A percentile compares a stretch with the other conserved stretches of the same genome.
Evolutionary conservation across 1,140 invertebrate species (phyloP).

Genomic region (Tetranychus cinnabarinus): DNA sequence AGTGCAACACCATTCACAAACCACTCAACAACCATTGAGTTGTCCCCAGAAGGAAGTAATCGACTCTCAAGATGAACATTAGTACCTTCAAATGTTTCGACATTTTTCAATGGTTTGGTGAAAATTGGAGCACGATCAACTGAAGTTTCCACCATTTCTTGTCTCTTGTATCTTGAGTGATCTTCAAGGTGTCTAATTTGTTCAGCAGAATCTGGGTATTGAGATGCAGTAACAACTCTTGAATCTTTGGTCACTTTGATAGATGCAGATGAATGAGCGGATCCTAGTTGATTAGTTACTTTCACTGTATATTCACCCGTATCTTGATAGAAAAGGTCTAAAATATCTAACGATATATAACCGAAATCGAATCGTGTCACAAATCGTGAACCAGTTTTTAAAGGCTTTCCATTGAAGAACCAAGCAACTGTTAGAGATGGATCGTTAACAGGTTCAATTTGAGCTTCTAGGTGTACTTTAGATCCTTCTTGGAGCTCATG

Average conservation of each 20-base stretch:
- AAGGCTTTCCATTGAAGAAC: conserved; percentile 66
- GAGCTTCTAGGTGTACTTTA: conserved; percentile 89
- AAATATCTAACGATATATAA: conserved; percentile 75
- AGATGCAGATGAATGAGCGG: conserved; percentile 24
- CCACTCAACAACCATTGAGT: conserved; percentile 92
- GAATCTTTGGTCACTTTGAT: conserved; percentile 21
- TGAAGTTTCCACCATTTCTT: conserved; percentile 44
- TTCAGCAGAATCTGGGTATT: conserved; percentile 78
- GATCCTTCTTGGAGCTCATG: conserved; percentile 58
- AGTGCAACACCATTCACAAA: conserved; percentile 66
- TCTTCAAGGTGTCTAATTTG: conserved; percentile 81
- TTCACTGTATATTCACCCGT: conserved; percentile 48
- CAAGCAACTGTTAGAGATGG: conserved; percentile 78
- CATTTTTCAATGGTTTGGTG: conserved; percentile 54
- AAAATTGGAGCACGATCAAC: conserved; percentile 35
- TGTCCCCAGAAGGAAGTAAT: conserved; percentile 81
- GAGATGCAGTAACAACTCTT: conserved; percentile 27
- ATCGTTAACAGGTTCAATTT: conserved; percentile 79
- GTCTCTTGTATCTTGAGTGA: conserved; percentile 30
- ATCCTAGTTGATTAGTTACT: conserved; percentile 26
- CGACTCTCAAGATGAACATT: conserved; percentile 72
- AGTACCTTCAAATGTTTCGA: conserved; percentile 33
- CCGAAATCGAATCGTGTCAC: conserved; percentile 55
- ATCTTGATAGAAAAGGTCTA: conserved; percentile 66
- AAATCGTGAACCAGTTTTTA: conserved; percentile 36